These are phyloP conservation scores for Eupithecia subumbrata DNA, from an alignment of 2,888 invertebrate species.

Conservation along the genomic window DNA sequence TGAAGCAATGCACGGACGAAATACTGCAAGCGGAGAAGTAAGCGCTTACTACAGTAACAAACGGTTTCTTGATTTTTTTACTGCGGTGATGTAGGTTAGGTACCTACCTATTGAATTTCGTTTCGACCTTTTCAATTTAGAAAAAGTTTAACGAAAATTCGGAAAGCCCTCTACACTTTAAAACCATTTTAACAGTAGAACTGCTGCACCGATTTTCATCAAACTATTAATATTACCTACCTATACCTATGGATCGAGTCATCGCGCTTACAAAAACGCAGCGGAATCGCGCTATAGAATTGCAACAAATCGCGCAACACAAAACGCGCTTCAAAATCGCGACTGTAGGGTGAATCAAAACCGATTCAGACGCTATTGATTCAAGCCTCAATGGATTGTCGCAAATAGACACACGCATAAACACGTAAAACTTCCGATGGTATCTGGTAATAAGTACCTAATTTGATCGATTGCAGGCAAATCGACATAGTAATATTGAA, in stretches of 20 bases:
- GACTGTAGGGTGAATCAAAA: too few species aligned
- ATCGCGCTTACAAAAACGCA: too few species aligned
- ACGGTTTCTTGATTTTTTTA: neutral
- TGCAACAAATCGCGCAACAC: too few species aligned
- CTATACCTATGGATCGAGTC: too few species aligned
- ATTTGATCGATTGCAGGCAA: constrained; percentile 72
- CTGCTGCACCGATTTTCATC: too few species aligned
- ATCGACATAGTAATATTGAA: constrained; percentile 91
- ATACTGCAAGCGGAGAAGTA: constrained; percentile 61
- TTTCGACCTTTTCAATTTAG: neutral
- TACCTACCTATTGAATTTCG: too few species aligned
- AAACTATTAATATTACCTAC: too few species aligned
- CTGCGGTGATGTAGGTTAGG: neutral
- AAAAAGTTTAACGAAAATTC: neutral
- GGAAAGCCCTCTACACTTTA: neutral
- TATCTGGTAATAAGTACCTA: neutral
- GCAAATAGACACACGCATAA: neutral
- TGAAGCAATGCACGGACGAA: constrained; percentile 63
- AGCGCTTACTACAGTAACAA: constrained; percentile 24
- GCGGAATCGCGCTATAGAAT: too few species aligned
- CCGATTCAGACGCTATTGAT: neutral
- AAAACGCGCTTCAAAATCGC: too few species aligned
- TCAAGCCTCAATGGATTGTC: neutral
- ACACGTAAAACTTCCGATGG: too few species aligned
- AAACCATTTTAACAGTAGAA: too few species aligned